Evolutionary conservation across 2,888 invertebrate genomes (phyloP).

Genomic region (Sicus ferrugineus): DNA sequence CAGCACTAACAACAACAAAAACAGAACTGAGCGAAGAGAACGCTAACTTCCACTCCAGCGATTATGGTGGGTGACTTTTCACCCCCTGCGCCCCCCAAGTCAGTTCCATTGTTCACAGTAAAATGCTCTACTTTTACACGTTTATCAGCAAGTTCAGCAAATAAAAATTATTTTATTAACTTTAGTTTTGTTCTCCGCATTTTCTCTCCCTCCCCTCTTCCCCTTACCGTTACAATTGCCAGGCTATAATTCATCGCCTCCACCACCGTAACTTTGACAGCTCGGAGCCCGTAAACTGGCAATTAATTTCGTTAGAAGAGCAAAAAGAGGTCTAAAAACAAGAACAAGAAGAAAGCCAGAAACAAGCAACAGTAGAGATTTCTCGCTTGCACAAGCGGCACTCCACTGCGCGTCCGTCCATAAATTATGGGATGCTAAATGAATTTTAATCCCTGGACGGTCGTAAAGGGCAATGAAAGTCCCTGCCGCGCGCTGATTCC

Average conservation of each 20-base stretch:
- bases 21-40: neutral
- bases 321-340: no score
- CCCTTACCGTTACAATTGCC: neutral
- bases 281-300: slow-evolving; percentile 22
- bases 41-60: neutral
- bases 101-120: neutral
- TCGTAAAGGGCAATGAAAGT: slow-evolving; percentile 27
- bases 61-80: no score
- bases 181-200: neutral
- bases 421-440: slow-evolving; percentile 23
- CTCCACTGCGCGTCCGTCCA: neutral
- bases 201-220: neutral
- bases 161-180: neutral
- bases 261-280: slow-evolving; percentile 11
- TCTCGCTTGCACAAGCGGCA: neutral
- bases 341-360: no score
- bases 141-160: neutral
- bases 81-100: no score
- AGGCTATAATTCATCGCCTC: slow-evolving; percentile 8
- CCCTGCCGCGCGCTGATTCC: neutral
- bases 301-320: slow-evolving; percentile 17
- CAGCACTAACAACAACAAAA: neutral
- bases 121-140: neutral
- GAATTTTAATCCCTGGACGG: slow-evolving; percentile 29
- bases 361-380: slow-evolving; percentile 1